These are phyloP conservation scores for Falcunculus frontatus DNA, from an alignment of 2,113 vertebrate genomes.

Conservation along the genomic window DNA sequence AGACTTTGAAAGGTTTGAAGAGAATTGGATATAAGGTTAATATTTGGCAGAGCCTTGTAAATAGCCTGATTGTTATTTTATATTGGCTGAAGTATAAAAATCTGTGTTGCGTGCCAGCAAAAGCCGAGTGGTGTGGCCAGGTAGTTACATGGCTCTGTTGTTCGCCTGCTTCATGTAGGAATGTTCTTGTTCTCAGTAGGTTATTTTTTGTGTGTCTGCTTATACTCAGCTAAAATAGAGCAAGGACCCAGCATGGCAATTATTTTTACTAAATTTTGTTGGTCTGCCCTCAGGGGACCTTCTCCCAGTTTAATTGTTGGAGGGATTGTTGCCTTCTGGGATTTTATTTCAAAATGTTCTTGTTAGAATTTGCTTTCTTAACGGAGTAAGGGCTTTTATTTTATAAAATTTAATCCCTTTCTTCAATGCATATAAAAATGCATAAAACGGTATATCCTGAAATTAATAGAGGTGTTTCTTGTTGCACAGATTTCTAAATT, in stretches of 20 bases:
- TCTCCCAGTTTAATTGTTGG: slow-evolving; percentile 78
- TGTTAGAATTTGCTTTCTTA: slow-evolving; percentile 65
- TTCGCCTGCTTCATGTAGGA: slow-evolving; percentile 47
- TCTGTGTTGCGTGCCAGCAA: slow-evolving; percentile 64
- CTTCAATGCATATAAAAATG: slow-evolving; percentile 52
- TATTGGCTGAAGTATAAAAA: slow-evolving; percentile 75
- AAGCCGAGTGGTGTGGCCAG: slow-evolving; percentile 64
- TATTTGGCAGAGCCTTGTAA: slow-evolving; percentile 82
- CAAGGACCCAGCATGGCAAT: slow-evolving; percentile 70
- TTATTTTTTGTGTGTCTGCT: slow-evolving; percentile 50
- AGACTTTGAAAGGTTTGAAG: slow-evolving; percentile 70
- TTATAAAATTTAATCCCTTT: background rate
- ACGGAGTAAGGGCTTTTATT: slow-evolving; percentile 12
- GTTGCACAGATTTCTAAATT: slow-evolving; percentile 69
- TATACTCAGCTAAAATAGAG: slow-evolving; percentile 68
- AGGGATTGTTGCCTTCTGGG: slow-evolving; percentile 73
- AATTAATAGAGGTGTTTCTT: slow-evolving; percentile 71
- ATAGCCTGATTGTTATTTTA: slow-evolving; percentile 81
- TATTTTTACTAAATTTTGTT: slow-evolving; percentile 76
- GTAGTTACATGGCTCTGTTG: slow-evolving; percentile 66
- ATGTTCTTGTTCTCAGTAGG: slow-evolving; percentile 52
- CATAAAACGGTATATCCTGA: slow-evolving; percentile 49
- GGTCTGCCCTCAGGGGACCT: slow-evolving; percentile 71
- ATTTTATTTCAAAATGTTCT: slow-evolving; percentile 75
- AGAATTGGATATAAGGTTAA: slow-evolving; percentile 78